A percentile compares a stretch with the other conserved stretches of the same genome.
Conservation (phyloP, 2,113 vertebrate genomes). For the Picathartes gymnocephalus region DNA sequence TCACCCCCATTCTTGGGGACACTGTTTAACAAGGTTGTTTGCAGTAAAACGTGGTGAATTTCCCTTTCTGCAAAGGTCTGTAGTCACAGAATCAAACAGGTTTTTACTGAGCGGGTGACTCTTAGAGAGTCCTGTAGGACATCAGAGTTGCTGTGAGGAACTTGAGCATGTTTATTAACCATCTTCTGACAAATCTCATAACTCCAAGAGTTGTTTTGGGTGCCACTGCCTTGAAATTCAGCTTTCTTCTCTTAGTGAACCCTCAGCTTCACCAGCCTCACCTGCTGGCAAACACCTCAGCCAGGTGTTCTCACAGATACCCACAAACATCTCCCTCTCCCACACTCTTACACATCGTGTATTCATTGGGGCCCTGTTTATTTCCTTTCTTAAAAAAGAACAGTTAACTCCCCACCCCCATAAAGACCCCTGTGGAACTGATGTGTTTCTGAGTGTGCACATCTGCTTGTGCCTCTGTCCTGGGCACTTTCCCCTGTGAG, state of each 20-base stretch:
- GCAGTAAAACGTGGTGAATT: not conserved
- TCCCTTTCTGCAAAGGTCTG: not conserved
- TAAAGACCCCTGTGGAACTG: not conserved
- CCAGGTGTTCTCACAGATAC: not conserved
- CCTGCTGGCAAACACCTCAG: not conserved
- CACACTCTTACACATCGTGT: rapidly evolving
- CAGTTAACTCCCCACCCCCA: rapidly evolving
- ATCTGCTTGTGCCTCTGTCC: not conserved
- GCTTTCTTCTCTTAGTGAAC: not conserved
- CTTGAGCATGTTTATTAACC: not conserved
- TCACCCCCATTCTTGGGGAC: not conserved
- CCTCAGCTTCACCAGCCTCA: not conserved
- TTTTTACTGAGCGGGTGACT: not conserved
- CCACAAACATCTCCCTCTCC: not conserved
- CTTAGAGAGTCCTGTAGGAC: rapidly evolving
- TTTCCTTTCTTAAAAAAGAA: not conserved
- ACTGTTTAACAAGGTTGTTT: not conserved
- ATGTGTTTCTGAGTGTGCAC: not conserved
- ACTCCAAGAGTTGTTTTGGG: not conserved
- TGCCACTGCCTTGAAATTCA: not conserved
- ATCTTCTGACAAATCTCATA: not conserved
- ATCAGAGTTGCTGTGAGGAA: not conserved
- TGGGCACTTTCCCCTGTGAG: not conserved
- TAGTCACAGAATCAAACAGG: not conserved
- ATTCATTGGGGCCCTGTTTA: not conserved